A percentile compares a stretch with the other conserved stretches of the same genome.
Conservation (phyloP, 2,888 invertebrate species). For the Charanyca ferruginea region DNA sequence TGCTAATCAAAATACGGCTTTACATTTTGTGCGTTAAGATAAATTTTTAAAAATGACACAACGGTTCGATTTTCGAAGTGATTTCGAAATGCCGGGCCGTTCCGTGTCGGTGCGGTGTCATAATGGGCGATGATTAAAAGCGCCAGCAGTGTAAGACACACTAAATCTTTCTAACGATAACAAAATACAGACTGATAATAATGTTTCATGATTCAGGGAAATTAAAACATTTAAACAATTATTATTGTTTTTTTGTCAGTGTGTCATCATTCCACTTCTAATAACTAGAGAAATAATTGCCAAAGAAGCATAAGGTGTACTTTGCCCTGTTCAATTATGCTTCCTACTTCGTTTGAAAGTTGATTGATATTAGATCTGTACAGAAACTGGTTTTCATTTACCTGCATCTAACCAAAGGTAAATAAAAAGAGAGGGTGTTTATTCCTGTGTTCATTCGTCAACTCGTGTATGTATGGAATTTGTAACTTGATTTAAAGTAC, state of each 20-base stretch:
- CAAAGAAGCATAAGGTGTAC: slow-evolving; percentile 67
- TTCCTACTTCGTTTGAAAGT: slow-evolving; percentile 75
- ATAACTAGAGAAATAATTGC: slow-evolving; percentile 56
- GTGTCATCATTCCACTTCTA: slow-evolving; percentile 42
- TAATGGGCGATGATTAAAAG: no score
- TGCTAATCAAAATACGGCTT: no score
- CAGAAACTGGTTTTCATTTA: slow-evolving; percentile 72
- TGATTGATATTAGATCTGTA: slow-evolving; percentile 75
- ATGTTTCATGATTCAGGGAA: slow-evolving; percentile 4
- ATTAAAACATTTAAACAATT: slow-evolving; percentile 15
- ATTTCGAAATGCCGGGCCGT: no score
- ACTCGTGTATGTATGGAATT: slow-evolving; percentile 19
- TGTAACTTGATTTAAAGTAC: slow-evolving; percentile 25
- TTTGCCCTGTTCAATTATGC: slow-evolving; percentile 68
- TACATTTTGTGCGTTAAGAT: no score
- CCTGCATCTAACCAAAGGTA: slow-evolving; percentile 69
- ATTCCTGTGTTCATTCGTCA: slow-evolving; percentile 65
- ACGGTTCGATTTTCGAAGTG: no score
- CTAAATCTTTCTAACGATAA: neutral
- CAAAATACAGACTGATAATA: slow-evolving; percentile 4
- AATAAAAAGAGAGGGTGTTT: slow-evolving; percentile 68
- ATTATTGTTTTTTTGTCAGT: slow-evolving; percentile 57
- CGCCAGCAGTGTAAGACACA: no score
- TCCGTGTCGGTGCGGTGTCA: no score
- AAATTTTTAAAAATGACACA: no score